These are phyloP conservation scores for Alviniconcha marisindica DNA, from an alignment of 1,140 invertebrate species.

Conservation along the genomic window DNA sequence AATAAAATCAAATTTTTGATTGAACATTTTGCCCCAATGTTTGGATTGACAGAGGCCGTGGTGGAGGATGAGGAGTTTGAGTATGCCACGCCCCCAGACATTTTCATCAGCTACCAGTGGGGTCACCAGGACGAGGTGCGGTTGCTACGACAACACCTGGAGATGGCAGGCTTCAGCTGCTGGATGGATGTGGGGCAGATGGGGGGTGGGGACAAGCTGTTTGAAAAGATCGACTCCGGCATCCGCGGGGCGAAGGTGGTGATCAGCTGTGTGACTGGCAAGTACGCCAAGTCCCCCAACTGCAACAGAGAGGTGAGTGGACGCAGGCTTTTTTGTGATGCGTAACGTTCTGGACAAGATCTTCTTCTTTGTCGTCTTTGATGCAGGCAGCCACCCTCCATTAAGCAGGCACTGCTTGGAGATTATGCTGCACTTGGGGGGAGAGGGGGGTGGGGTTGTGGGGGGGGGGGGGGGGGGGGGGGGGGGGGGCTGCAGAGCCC, in stretches of 20 bases:
- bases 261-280: slow-evolving; percentile 68
- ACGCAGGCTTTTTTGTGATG: no score
- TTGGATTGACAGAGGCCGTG: slow-evolving; percentile 57
- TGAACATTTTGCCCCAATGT: no score
- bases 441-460: no score
- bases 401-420: no score
- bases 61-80: slow-evolving; percentile 68
- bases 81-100: slow-evolving; percentile 62
- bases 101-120: slow-evolving; percentile 75
- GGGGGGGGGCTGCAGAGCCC: no score
- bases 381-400: no score
- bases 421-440: no score
- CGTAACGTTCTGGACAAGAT: no score
- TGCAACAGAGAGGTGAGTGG: slow-evolving; percentile 71
- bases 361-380: no score
- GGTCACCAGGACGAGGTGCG: slow-evolving; percentile 69
- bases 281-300: slow-evolving; percentile 72
- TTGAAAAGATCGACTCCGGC: slow-evolving; percentile 70
- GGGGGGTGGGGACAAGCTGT: slow-evolving; percentile 74
- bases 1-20: no score
- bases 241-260: slow-evolving; percentile 69
- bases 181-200: slow-evolving; percentile 75
- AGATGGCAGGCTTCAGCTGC: slow-evolving; percentile 67
- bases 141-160: slow-evolving; percentile 64
- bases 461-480: no score